These are phyloP conservation scores for Styela clava DNA, from an alignment of 23 tunicate genomes.

Conservation along the genomic window DNA sequence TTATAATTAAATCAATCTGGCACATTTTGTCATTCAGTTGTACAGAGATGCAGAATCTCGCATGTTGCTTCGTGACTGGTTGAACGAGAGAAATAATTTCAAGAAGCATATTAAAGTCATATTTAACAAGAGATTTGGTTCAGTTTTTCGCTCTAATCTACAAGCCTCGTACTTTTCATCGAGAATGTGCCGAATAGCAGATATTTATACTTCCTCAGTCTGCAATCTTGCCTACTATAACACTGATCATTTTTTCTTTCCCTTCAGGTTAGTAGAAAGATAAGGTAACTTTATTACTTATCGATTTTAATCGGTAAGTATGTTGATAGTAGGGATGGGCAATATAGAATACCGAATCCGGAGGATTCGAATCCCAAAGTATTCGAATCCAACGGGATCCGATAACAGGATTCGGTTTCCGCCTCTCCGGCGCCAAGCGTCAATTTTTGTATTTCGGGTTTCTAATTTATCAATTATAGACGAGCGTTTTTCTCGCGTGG, in stretches of 20 bases:
- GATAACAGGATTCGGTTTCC: too few species aligned
- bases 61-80: slow-evolving; percentile 52
- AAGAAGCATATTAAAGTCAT: slow-evolving; percentile 58
- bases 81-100: slow-evolving; percentile 61
- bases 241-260: slow-evolving; percentile 88
- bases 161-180: slow-evolving; percentile 70
- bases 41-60: slow-evolving; percentile 81
- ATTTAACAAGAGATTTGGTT: slow-evolving; percentile 88
- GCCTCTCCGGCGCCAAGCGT: too few species aligned
- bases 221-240: slow-evolving; percentile 63
- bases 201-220: slow-evolving; percentile 88
- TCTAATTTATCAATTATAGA: too few species aligned
- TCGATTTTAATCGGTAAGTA: too few species aligned
- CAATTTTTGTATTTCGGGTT: too few species aligned
- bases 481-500: too few species aligned
- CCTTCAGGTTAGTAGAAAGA: slow-evolving; percentile 20
- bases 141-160: slow-evolving; percentile 87
- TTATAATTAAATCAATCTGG: too few species aligned
- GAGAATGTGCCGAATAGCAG: slow-evolving; percentile 87
- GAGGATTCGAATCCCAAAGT: too few species aligned
- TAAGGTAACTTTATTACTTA: too few species aligned
- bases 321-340: too few species aligned
- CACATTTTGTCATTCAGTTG: slow-evolving; percentile 9
- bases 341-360: too few species aligned
- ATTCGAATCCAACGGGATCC: too few species aligned